Conservation (phyloP, 2,888 invertebrate genomes). For the Prenolepis imparis region DNA sequence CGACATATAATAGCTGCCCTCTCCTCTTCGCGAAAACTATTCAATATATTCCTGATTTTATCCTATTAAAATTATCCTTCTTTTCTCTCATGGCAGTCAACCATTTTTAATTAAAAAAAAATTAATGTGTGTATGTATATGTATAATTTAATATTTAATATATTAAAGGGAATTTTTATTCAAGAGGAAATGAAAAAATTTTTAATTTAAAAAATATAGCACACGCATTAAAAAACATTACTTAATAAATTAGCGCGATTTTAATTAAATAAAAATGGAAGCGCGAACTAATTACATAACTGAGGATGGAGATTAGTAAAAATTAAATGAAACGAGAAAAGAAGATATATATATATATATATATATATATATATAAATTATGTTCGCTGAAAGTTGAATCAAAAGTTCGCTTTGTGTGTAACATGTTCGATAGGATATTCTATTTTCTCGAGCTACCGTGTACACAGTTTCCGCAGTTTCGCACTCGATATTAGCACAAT, state of each 20-base stretch:
- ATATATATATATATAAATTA: neutral
- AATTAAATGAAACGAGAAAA: constrained; percentile 1
- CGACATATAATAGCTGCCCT: constrained; percentile 36
- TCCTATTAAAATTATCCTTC: constrained; percentile 15
- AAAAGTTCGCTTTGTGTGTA: neutral
- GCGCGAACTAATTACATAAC: neutral
- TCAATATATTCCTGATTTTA: constrained; percentile 2
- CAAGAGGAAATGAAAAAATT: neutral
- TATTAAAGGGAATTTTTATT: no score
- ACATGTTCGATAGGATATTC: constrained; percentile 3
- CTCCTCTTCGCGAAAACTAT: neutral
- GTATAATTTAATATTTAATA: no score
- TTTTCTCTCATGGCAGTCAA: neutral
- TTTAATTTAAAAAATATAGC: neutral
- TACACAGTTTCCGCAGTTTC: constrained; percentile 11
- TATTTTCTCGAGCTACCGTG: constrained; percentile 1
- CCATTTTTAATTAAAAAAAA: neutral
- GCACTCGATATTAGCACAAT: constrained; percentile 21
- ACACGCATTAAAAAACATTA: neutral
- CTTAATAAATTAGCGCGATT: neutral
- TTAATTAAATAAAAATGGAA: neutral
- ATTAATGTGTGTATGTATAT: neutral
- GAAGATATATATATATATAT: constrained; percentile 6
- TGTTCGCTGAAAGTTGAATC: neutral
- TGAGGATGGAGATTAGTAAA: neutral